Conservation (phyloP, 2,888 invertebrate species). For the Dinocampus coccinellae region DNA sequence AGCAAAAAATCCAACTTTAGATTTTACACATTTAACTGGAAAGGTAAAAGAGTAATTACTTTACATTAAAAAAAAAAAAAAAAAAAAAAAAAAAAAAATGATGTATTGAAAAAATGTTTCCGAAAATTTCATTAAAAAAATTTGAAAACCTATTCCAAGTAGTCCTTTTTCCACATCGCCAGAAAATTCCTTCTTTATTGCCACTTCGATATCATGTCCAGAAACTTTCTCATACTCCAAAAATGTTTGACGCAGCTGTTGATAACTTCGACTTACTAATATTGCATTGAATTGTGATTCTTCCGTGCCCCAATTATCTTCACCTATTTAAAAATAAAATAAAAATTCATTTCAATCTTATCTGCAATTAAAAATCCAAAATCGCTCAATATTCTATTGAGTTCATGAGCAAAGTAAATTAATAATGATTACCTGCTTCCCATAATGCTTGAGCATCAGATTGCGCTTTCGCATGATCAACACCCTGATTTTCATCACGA, state of each 20-base stretch:
- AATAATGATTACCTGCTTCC: constrained; percentile 73
- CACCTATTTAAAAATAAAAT: constrained; percentile 67
- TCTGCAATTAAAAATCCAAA: neutral
- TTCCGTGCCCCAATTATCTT: constrained; percentile 91
- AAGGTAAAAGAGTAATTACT: constrained; percentile 26
- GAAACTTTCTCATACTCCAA: constrained; percentile 86
- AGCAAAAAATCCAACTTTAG: constrained; percentile 92
- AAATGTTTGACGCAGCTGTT: constrained; percentile 88
- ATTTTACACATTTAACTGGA: constrained; percentile 88
- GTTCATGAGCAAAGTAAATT: neutral
- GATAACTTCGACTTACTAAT: constrained; percentile 88
- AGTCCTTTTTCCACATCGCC: constrained; percentile 89
- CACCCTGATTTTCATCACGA: constrained; percentile 89
- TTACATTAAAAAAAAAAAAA: no score
- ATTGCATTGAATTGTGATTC: constrained; percentile 90
- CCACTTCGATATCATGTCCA: constrained; percentile 86
- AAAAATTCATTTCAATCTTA: neutral
- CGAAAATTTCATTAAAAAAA: constrained; percentile 8
- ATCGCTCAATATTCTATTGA: neutral
- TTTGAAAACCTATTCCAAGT: constrained; percentile 84
- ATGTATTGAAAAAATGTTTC: no score
- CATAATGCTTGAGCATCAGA: constrained; percentile 86
- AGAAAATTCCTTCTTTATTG: constrained; percentile 90
- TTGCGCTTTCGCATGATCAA: constrained; percentile 84
- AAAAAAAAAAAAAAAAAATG: no score